Evolutionary conservation across 2,113 vertebrate species (phyloP).

Genomic region (Peromyscus leucopus): DNA sequence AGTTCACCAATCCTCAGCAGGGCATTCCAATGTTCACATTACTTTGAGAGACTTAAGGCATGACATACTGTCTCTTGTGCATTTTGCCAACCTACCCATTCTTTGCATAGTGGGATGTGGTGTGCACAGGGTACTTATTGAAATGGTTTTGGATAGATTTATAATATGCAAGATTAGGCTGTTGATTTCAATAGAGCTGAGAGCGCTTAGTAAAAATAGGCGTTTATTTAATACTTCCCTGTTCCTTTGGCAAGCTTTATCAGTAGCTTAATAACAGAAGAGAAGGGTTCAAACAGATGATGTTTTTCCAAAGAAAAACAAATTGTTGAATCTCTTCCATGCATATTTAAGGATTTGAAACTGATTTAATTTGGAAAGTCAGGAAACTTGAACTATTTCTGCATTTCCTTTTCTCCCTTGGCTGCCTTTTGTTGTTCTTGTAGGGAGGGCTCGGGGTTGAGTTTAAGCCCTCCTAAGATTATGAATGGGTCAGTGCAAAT

Average conservation of each 20-base stretch:
- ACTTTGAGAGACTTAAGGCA: conserved; percentile 3
- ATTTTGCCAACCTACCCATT: conserved; percentile 50
- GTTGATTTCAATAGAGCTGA: conserved; percentile 28
- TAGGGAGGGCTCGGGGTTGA: conserved; percentile 11
- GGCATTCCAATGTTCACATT: neutral
- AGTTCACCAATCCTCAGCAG: neutral
- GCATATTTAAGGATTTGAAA: conserved; percentile 66
- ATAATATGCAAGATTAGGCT: neutral
- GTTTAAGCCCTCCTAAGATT: conserved; percentile 59
- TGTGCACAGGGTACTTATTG: conserved; percentile 19
- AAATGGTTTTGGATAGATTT: conserved; percentile 45
- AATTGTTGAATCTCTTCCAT: conserved; percentile 63
- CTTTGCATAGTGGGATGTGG: conserved; percentile 1
- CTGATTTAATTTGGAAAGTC: conserved; percentile 67
- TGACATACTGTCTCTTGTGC: neutral
- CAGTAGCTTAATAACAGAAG: conserved; percentile 56
- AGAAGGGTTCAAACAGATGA: conserved; percentile 62
- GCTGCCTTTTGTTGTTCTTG: neutral
- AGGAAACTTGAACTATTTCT: conserved; percentile 49
- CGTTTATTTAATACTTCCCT: conserved; percentile 68
- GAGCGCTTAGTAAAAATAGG: conserved; percentile 56
- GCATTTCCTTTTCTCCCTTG: neutral
- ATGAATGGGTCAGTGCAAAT: conserved; percentile 36
- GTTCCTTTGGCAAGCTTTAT: conserved; percentile 61
- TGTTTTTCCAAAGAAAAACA: conserved; percentile 66